Base-by-base conservation (phyloP, 2,113 vertebrate genomes). In the Ifrita kowaldi region DNA sequence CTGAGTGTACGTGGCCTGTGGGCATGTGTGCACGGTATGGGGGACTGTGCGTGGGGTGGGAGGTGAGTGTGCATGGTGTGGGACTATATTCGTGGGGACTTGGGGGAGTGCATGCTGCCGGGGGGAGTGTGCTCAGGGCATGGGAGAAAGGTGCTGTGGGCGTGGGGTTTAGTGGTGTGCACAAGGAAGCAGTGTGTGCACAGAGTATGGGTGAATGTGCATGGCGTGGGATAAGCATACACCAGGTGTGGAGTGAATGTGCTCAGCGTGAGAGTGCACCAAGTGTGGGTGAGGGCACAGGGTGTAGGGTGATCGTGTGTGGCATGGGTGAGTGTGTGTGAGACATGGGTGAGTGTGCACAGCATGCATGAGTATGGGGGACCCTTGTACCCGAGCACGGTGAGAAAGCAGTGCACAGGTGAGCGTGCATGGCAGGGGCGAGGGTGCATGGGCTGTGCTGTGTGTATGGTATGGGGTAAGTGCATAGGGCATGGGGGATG, bases 341-440 rank as follows among this genome's bases (percentile, higher is more conserved):
- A 55, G 21, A 21, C 18, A 41, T 6, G 46, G 20, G 32, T 30
- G 79, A 44, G 49, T 6, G 27, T 50, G 64, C 24, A 5, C n/a
- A 75, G 39, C 46, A 2, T 35, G 47, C 14, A 3, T 9, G 32
- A 56, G 27, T 16, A 9, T 17, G 27, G 35, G 18, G 12, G 15
- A 33, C 18, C 11, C 41, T 42, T 19, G 26, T 23, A 33, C 10
- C 10, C 1, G 4, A 20, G 11, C 28, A 14, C 0, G 0, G 53
- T 49, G 65, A 62, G 37, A n/a, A 21, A 10, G 7, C 24, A 11
- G 28, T 12, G 33, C 17, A 4, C 8, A 42, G 26, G 16, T 16
- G 35, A 77, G 52, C 3, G 53, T 30, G 64, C 47, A 1, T 2
- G 52, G 41, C 50, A 16, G 44, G 23, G 13, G 33, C 1, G 11